Base-by-base conservation (phyloP, 2,888 invertebrate species). In the Phortica magna region DNA sequence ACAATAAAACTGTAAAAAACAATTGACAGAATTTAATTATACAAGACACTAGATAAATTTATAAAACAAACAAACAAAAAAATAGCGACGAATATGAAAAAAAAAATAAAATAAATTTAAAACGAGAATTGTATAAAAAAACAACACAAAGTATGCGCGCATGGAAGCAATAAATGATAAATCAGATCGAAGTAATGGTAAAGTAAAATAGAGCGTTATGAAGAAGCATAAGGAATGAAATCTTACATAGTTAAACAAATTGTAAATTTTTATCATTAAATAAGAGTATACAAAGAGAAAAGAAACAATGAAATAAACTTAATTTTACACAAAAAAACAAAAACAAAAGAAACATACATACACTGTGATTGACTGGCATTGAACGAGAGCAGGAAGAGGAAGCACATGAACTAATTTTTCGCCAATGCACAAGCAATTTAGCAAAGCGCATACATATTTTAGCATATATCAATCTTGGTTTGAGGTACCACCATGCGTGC, bases 251-350 rank as follows among this genome's bases (percentile, higher is more conserved):
- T 83, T 87, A 86, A 85, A 85, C 82, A 85, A 85, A 88, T 84
- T 87, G 87, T 87, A 88, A 75, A 87, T 87, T 88, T 88, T 80
- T 88, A 88, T 86, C 87, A 86, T 81, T 80, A 84, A 85, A 87
- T 79, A 83, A 83, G 81, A 87, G 87, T 87, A 87, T 85, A 87
- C 85, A 85, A 82, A 80, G 73, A 43, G 41, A 68, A 74, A 59
- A 22, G 12, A 70, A 71, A 39, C 12, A 53, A 70, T 42, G 41
- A 67, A 67, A 67, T 67, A 67, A 67, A 67, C 67, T 41, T 67
- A 67, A 67, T 67, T 67, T 67, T 67, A 67, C 67, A 67, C 22
- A 70, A 70, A 70, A 70, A 73, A 10, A 53, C 39, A 42, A 61
- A 65, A 71, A 22, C 39, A 74, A 78, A 55, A 10, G 31, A 19